A percentile compares a stretch with the other conserved stretches of the same genome.
These are phyloP conservation scores for Pycnomerus fuliginosus DNA, from an alignment of 2,888 invertebrate genomes.

Conservation along the genomic window DNA sequence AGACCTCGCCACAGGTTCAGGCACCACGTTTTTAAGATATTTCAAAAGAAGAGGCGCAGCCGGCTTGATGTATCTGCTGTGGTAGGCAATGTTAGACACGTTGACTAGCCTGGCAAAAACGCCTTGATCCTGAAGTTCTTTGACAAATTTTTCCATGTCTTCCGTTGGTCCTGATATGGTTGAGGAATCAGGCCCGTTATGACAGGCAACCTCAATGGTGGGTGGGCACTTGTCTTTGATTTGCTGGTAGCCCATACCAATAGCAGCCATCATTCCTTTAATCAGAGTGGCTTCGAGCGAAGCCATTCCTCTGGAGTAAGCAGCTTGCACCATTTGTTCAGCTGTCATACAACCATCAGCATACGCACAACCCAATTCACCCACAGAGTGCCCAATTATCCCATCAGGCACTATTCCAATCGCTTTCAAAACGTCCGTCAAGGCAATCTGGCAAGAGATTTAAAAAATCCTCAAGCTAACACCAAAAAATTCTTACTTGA, in stretches of 20 bases:
- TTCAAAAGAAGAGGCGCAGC: slow-evolving; percentile 51
- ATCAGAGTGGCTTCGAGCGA: slow-evolving; percentile 70
- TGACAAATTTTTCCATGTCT: slow-evolving; percentile 61
- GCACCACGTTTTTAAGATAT: slow-evolving; percentile 53
- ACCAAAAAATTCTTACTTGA: slow-evolving; percentile 48
- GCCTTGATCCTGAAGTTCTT: slow-evolving; percentile 62
- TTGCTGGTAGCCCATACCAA: slow-evolving; percentile 62
- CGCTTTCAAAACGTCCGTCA: slow-evolving; percentile 59
- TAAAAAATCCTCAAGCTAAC: slow-evolving; percentile 1
- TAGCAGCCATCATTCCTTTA: slow-evolving; percentile 84
- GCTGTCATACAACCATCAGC: slow-evolving; percentile 89
- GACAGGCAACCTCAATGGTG: slow-evolving; percentile 74
- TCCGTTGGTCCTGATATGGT: slow-evolving; percentile 76
- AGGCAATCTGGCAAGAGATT: slow-evolving; percentile 40
- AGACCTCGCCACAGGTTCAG: slow-evolving; percentile 56
- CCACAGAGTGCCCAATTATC: slow-evolving; percentile 87
- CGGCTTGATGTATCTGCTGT: slow-evolving; percentile 74
- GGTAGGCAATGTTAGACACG: slow-evolving; percentile 87
- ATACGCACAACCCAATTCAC: slow-evolving; percentile 93
- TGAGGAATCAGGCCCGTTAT: slow-evolving; percentile 74
- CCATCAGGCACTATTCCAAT: slow-evolving; percentile 69
- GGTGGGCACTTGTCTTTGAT: slow-evolving; percentile 65
- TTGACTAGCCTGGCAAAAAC: slow-evolving; percentile 82
- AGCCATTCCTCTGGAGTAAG: slow-evolving; percentile 80
- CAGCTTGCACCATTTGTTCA: slow-evolving; percentile 81